These are phyloP conservation scores for Calliopum simillimum DNA, from an alignment of 2,888 invertebrate species.

Conservation along the genomic window DNA sequence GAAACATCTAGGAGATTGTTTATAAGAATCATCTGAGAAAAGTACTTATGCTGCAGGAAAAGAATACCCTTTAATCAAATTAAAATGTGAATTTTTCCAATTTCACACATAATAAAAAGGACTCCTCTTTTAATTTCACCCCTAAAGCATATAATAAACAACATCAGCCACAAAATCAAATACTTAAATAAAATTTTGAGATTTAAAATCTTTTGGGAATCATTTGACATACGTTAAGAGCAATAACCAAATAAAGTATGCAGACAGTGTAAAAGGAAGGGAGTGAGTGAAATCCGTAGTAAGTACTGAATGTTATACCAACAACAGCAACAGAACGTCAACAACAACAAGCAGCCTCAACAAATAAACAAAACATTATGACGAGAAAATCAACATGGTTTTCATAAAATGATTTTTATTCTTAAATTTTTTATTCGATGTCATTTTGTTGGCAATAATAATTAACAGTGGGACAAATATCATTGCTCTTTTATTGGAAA, in stretches of 20 bases:
- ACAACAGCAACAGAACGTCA: constrained; percentile 1
- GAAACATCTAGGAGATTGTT: no score
- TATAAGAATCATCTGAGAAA: no score
- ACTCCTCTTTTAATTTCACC: neutral
- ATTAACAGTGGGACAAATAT: no score
- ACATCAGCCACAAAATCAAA: neutral
- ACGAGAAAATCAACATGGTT: constrained; percentile 6
- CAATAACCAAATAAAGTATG: no score
- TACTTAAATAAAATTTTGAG: constrained; percentile 22
- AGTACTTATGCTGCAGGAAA: neutral
- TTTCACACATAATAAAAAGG: constrained; percentile 42
- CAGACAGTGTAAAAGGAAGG: no score
- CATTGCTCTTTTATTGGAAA: no score
- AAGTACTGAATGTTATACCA: neutral
- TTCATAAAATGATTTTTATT: no score
- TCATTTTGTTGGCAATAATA: no score
- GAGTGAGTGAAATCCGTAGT: no score
- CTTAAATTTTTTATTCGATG: no score
- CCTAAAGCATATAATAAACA: neutral
- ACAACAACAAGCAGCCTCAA: constrained; percentile 23
- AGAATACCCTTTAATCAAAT: constrained; percentile 9
- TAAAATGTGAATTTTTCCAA: constrained; percentile 10
- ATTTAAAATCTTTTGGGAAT: neutral
- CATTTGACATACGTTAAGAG: no score
- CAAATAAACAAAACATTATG: constrained; percentile 14